Conservation (phyloP, 2,888 invertebrate species). For the Watsonalla binaria region DNA sequence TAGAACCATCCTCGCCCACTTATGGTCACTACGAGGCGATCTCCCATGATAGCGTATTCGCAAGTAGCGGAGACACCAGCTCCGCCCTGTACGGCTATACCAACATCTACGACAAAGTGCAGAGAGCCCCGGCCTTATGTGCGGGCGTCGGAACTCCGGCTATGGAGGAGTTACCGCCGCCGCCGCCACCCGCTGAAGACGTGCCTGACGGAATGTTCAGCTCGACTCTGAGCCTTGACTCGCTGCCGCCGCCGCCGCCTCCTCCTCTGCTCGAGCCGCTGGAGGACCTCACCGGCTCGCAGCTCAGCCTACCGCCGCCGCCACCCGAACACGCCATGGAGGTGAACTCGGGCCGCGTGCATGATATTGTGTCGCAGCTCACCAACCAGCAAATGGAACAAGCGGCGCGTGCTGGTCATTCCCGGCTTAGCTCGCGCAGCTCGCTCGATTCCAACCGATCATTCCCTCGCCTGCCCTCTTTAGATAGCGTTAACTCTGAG, state of each 20-base stretch:
- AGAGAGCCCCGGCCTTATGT: slow-evolving; percentile 38
- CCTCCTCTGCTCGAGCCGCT: slow-evolving; percentile 82
- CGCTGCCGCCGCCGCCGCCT: slow-evolving; percentile 90
- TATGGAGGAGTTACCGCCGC: slow-evolving; percentile 78
- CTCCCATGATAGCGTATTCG: slow-evolving; percentile 41
- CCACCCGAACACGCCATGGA: slow-evolving; percentile 78
- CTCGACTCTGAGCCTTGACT: slow-evolving; percentile 87
- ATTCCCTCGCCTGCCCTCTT: slow-evolving; percentile 77
- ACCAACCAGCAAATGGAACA: slow-evolving; percentile 61
- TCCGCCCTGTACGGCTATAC: slow-evolving; percentile 66
- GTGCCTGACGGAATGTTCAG: slow-evolving; percentile 80
- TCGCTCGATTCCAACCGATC: slow-evolving; percentile 50
- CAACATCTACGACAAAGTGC: slow-evolving; percentile 69
- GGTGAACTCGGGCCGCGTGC: slow-evolving; percentile 53
- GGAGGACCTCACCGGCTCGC: slow-evolving; percentile 83
- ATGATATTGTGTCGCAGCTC: slow-evolving; percentile 63
- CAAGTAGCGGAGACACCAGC: slow-evolving; percentile 48
- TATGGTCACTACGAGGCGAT: slow-evolving; percentile 59
- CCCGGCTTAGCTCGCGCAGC: slow-evolving; percentile 54
- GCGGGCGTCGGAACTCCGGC: slow-evolving; percentile 10
- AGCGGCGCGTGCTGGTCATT: slow-evolving; percentile 49
- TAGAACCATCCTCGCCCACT: slow-evolving; percentile 42
- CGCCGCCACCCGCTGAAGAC: slow-evolving; percentile 84
- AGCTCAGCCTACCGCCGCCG: slow-evolving; percentile 86
- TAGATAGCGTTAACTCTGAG: slow-evolving; percentile 76